A percentile compares a stretch with the other conserved stretches of the same genome.
phyloP scores from a whole-genome alignment of 2,113 vertebrate genomes.

The Carollia perspicillata region DNA sequence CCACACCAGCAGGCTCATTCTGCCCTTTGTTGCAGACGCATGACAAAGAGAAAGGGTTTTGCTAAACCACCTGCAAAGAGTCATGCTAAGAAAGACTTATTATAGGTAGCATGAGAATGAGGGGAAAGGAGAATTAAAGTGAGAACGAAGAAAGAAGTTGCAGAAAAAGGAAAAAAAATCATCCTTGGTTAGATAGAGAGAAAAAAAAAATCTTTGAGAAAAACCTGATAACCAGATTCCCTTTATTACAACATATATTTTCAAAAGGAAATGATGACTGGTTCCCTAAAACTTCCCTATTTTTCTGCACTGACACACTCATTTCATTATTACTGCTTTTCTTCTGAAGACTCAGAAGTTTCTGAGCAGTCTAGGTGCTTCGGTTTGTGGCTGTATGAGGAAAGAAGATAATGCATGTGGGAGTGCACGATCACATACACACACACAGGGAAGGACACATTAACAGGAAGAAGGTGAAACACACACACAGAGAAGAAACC shows the following conservation, averaged over 20 bases:
- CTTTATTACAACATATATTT: background rate
- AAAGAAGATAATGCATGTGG: no score
- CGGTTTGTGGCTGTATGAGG: rapidly evolving
- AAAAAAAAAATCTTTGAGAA: background rate
- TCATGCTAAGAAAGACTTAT: background rate
- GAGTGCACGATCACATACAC: rapidly evolving
- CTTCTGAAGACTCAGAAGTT: background rate
- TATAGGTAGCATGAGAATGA: background rate
- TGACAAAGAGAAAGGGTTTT: background rate
- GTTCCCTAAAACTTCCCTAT: background rate
- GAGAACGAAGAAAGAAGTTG: background rate
- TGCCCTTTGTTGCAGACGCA: background rate
- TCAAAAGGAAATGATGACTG: background rate
- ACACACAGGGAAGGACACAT: background rate
- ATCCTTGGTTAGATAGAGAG: background rate
- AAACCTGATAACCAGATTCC: background rate
- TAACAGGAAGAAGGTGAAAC: background rate
- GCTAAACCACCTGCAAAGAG: background rate
- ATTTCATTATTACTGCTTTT: background rate
- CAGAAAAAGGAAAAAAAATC: background rate
- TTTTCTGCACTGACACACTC: background rate
- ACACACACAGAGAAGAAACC: background rate
- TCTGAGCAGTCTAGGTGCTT: background rate
- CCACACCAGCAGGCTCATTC: background rate
- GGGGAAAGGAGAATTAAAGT: background rate